These are phyloP conservation scores for Pluvianellus socialis DNA, from an alignment of 2,113 vertebrate species.

Conservation along the genomic window DNA sequence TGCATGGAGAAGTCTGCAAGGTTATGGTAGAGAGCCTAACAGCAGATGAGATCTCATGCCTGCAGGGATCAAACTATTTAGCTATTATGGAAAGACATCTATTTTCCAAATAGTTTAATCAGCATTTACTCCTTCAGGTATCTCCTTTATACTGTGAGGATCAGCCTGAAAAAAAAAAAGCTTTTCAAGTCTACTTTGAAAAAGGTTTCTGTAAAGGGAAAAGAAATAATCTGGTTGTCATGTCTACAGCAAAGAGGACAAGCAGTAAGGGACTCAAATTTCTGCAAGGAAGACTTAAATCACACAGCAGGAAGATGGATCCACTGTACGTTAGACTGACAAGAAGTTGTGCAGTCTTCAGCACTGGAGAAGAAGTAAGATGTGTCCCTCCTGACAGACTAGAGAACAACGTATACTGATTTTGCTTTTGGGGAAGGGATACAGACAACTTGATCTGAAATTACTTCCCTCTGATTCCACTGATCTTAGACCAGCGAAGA, in stretches of 20 bases:
- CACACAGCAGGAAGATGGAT: neutral
- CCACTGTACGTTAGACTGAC: neutral
- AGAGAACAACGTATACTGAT: neutral
- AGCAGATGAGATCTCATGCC: neutral
- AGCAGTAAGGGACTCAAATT: neutral
- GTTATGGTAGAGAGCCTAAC: neutral
- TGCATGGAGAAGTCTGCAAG: neutral
- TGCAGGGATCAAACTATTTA: neutral
- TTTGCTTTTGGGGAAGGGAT: neutral
- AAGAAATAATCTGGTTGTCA: neutral
- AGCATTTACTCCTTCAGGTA: neutral
- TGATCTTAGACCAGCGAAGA: neutral
- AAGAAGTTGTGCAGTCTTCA: neutral
- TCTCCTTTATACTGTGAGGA: neutral
- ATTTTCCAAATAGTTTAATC: neutral
- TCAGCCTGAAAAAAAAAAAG: neutral
- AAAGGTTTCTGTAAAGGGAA: neutral
- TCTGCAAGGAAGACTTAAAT: neutral
- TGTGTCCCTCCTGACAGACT: neutral
- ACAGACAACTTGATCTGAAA: neutral
- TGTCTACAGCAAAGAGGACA: neutral
- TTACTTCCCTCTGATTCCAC: neutral
- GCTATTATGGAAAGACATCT: neutral
- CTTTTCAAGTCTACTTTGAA: neutral
- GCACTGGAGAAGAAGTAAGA: neutral